phyloP scores from a whole-genome alignment of 2,797 vertebrate genomes.

The Labroides dimidiatus region DNA sequence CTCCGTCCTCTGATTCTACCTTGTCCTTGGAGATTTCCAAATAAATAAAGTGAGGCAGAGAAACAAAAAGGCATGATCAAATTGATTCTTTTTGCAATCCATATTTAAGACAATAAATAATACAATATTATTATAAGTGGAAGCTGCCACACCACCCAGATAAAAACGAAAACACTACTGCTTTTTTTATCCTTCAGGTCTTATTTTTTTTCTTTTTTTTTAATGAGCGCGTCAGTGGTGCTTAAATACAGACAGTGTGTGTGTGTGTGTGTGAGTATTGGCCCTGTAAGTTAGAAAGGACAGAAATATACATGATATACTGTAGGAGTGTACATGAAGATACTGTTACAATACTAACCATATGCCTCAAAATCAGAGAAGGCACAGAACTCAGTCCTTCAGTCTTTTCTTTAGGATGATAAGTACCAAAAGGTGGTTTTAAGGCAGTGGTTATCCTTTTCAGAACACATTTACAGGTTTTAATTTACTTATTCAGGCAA shows the following conservation, averaged over 20 bases:
- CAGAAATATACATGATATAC: constrained; percentile 68
- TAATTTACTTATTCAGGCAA: constrained; percentile 56
- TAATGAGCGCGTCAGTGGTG: constrained; percentile 44
- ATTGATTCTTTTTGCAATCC: constrained; percentile 35
- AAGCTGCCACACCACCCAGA: constrained; percentile 63
- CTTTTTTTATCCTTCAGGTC: too few relatives aligned
- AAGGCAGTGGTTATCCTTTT: constrained; percentile 81
- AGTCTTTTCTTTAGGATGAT: constrained; percentile 61
- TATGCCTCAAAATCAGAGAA: constrained; percentile 76
- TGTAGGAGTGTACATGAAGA: constrained; percentile 59
- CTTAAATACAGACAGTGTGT: constrained; percentile 52
- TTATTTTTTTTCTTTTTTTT: constrained; percentile 24
- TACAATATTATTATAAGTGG: constrained; percentile 59
- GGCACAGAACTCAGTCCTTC: constrained; percentile 80
- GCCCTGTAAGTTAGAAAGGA: constrained; percentile 62
- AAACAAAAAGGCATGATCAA: constrained; percentile 47
- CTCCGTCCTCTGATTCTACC: constrained; percentile 47
- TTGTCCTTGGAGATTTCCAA: constrained; percentile 63
- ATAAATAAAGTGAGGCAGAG: constrained; percentile 74
- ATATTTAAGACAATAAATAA: constrained; percentile 62
- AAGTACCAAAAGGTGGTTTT: constrained; percentile 72
- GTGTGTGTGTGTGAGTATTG: constrained; percentile 55
- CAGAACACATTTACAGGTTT: constrained; percentile 52
- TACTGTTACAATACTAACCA: constrained; percentile 62
- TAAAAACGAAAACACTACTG: constrained; percentile 40